Percentiles rank a stretch among this genome's conserved stretches.
Conservation (phyloP, 2,113 vertebrate species). For the Dromiciops gliroides region DNA sequence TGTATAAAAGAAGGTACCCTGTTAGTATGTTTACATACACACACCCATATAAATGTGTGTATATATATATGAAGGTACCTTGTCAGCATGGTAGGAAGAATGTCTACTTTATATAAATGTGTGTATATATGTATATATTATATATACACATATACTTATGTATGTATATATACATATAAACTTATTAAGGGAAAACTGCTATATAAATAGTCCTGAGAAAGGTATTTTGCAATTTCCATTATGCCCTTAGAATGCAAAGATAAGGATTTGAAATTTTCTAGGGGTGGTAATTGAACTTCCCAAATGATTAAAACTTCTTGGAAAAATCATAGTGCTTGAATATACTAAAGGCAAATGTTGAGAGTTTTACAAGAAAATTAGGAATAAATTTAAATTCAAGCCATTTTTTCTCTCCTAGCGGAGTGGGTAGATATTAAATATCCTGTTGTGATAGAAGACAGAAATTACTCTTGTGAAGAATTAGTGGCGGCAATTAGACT, state of each 20-base stretch:
- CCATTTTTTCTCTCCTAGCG: constrained; percentile 14
- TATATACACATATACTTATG: no score
- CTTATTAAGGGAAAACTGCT: background rate
- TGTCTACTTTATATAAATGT: no score
- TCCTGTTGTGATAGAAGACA: background rate
- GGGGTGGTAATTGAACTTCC: background rate
- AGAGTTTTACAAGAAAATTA: background rate
- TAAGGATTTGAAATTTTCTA: background rate
- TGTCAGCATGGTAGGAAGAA: no score
- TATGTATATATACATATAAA: background rate
- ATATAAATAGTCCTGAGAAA: background rate
- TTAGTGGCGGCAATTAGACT: constrained; percentile 59
- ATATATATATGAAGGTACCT: no score
- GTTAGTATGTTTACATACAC: background rate
- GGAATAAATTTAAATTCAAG: background rate
- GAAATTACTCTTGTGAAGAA: constrained; percentile 50
- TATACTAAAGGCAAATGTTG: background rate
- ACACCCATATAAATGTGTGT: no score
- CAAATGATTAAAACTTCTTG: background rate
- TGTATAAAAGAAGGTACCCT: background rate
- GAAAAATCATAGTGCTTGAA: background rate
- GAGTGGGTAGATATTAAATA: constrained; percentile 63
- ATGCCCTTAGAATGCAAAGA: background rate
- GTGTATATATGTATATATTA: no score
- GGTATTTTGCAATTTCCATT: background rate